Base-by-base conservation (phyloP, 1,140 invertebrate species). In the Calliphora vicina region DNA sequence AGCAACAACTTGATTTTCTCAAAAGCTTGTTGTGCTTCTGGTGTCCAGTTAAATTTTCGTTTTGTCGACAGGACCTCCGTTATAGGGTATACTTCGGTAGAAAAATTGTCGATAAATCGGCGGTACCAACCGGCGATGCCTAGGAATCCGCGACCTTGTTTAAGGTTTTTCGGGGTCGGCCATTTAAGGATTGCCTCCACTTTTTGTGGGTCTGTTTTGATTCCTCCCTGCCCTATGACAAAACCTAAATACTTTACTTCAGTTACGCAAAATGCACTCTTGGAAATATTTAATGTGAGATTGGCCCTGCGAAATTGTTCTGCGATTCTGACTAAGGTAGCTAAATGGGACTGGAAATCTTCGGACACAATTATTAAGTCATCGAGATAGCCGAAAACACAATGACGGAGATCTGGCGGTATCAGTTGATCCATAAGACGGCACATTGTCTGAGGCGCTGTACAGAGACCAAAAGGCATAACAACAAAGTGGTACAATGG, bases 21-120 rank as follows among this genome's bases (percentile, higher is more conserved):
- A 35, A 81, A 81, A 10, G 78, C 57, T 9, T 61, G n/a, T 42
- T 73, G 12, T 13, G 57, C 71, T 57, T 83, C 83, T 72, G 67
- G 26, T 26, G 67, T 73, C 35, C 15, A 72, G 61, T 15, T 25
- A 25, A 84, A 83, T 4, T 83, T 74, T 4, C 27, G 76, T n/a
- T 84, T 80, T 80, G 90, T 91, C 61, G 83, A 86, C 8, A 87
- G 50, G 3, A 91, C 80, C 8, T 85, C 83, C 8, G 85, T 88
- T 2, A 91, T 80, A 2, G 91, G 91, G 8, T 57, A 82, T 3
- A 86, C 81, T 4, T 88, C 74, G 10, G 78, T 81, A 0, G 91
- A 83, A 84, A 88, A 91, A 78, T 88, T 84, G 20, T 82, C 27
- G 15, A 91, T 86, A 82, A 92, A 91, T 26, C 86, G 67, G 0